phyloP scores from a whole-genome alignment of 2,797 vertebrate species.

The Borostomias antarcticus region DNA sequence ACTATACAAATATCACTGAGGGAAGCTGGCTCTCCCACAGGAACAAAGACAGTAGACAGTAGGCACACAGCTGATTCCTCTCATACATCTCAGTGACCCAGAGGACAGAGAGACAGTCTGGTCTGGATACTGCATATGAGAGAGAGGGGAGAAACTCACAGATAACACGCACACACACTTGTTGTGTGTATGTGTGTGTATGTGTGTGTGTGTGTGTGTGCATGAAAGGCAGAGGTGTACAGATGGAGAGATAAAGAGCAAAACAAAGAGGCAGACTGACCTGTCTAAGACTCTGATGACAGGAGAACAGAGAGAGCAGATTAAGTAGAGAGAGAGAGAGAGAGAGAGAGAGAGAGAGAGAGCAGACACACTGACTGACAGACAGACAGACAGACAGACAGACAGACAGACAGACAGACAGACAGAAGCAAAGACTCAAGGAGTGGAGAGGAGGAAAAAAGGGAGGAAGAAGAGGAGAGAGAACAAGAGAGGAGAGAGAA shows the following conservation, averaged over 20 bases:
- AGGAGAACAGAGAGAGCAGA: constrained; percentile 28
- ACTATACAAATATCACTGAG: constrained; percentile 30
- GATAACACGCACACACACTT: constrained; percentile 10
- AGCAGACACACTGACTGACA: background rate
- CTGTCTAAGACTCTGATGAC: constrained; percentile 16
- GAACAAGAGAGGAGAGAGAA: constrained; percentile 11
- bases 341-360: background rate
- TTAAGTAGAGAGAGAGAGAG: background rate
- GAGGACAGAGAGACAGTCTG: constrained; percentile 27
- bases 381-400: background rate
- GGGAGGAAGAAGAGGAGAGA: background rate
- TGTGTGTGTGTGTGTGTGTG: too few relatives aligned
- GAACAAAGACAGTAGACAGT: constrained; percentile 54
- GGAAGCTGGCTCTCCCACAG: constrained; percentile 53
- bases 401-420: background rate
- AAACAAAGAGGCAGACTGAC: constrained; percentile 8
- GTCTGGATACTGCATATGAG: constrained; percentile 20
- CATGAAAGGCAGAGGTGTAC: background rate
- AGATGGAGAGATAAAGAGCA: background rate
- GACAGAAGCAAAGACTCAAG: too few relatives aligned
- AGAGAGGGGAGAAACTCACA: constrained; percentile 5
- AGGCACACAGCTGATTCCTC: constrained; percentile 60
- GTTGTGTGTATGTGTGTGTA: too few relatives aligned
- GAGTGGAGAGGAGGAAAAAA: background rate
- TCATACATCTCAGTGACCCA: constrained; percentile 79